Percentiles rank a stretch among this genome's conserved stretches.
phyloP scores from a whole-genome alignment of 2,113 vertebrate species.

The Cottus gobio region DNA sequence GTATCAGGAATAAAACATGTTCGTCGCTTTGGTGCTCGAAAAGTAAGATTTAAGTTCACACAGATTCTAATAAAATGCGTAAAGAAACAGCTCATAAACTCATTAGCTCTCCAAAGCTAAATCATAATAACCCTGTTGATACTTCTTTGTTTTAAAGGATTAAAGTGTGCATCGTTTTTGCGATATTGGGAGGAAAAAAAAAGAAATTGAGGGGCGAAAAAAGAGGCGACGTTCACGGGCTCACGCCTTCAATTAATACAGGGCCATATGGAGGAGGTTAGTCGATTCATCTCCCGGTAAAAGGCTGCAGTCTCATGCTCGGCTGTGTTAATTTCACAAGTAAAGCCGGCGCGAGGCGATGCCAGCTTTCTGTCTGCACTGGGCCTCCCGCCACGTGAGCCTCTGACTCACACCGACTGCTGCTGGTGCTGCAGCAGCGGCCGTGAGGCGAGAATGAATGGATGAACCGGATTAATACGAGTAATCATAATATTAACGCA shows the following conservation, averaged over 20 bases:
- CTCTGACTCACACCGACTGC: slow-evolving; percentile 55
- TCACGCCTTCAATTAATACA: slow-evolving; percentile 59
- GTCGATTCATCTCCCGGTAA: slow-evolving; percentile 62
- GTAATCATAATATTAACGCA: background rate
- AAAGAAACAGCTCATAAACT: background rate
- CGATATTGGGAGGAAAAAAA: background rate
- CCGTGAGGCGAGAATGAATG: slow-evolving; percentile 46
- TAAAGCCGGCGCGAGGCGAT: slow-evolving; percentile 53
- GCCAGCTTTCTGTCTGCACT: slow-evolving; percentile 72
- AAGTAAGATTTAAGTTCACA: background rate
- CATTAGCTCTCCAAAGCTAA: background rate
- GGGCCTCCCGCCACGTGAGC: slow-evolving; percentile 69
- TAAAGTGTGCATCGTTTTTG: background rate
- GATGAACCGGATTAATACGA: slow-evolving; percentile 36
- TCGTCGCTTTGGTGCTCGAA: background rate
- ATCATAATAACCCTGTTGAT: background rate
- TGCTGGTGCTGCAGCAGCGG: too few relatives aligned
- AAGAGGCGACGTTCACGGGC: slow-evolving; percentile 55
- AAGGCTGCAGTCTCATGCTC: slow-evolving; percentile 65
- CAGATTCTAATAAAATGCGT: background rate
- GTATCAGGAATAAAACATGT: background rate
- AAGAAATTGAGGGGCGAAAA: too few relatives aligned
- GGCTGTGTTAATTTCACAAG: slow-evolving; percentile 62
- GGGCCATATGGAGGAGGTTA: slow-evolving; percentile 64
- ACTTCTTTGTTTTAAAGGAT: background rate